Evolutionary conservation across 2,888 invertebrate species (phyloP), one percentile per base, ranked within the genome.

Genomic region (Volucella zonaria): DNA sequence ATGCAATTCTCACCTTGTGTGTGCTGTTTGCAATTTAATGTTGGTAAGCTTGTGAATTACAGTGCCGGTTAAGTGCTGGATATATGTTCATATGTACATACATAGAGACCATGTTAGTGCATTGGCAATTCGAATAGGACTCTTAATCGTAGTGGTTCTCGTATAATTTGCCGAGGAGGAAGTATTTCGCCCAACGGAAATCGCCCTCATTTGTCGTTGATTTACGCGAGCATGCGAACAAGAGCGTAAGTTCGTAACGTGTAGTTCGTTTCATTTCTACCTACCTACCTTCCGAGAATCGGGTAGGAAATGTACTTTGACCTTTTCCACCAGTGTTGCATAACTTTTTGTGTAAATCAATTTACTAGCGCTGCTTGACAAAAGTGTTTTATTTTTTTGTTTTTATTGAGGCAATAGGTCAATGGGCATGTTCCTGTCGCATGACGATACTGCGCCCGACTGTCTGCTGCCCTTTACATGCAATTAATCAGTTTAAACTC

Each of bases 1-100:
- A 81, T 81, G 81, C 81, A 85, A 85, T 85, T 85, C 85, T 85
- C 85, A 85, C 85, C 85, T 81, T 71, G 76, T 85, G 76, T 81
- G 76, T 66, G 66, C 40, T 81, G 85, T 85, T 85, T 67, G 81
- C 81, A 67, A 68, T 73, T 85, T 74, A 70, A 56, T 75, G 80
- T 74, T 31, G 40, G 62, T 61, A 58, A 54, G 68, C 79, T 70
- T 66, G 45, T 73, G 73, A 78, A 78, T 73, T 58, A 58, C 51
- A 15, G 62, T 43, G 71, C 49, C 54, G 61, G 70, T 80, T 80
- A 83, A 68, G 75, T 64, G 75, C 66, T 54, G 75, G 80, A 70
- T 68, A 70, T 68, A 18, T 23, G 3, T 23, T 23, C 70, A 54
- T 31, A n/a, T 66, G 64, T 75, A 75, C 79, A 79, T 75, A 75